These are phyloP conservation scores for Ditula angustiorana DNA, from an alignment of 2,888 invertebrate species.

Conservation along the genomic window DNA sequence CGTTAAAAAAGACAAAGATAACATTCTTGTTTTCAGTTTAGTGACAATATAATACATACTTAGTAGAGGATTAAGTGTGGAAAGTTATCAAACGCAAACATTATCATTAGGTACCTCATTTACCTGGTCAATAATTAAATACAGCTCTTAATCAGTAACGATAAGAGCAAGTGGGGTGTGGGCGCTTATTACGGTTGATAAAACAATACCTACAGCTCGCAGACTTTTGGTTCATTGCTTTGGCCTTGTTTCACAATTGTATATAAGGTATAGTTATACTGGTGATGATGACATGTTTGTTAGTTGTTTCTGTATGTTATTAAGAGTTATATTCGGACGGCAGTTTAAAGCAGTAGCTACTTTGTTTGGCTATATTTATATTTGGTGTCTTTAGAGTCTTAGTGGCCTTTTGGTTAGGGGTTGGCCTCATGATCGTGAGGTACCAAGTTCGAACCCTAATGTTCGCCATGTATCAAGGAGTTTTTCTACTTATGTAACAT, in stretches of 20 bases:
- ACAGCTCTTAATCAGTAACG: conserved; percentile 18
- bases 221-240: conserved; percentile 15
- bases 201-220: conserved; percentile 6
- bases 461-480: too few species aligned
- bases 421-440: too few species aligned
- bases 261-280: not conserved
- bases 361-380: too few species aligned
- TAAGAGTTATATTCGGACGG: too few species aligned
- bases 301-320: not conserved
- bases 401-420: too few species aligned
- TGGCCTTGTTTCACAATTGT: conserved; percentile 17
- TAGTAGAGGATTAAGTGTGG: not conserved
- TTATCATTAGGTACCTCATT: conserved; percentile 2
- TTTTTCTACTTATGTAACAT: too few species aligned
- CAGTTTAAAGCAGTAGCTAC: too few species aligned
- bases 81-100: not conserved
- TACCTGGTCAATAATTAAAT: conserved; percentile 14
- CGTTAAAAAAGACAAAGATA: too few species aligned
- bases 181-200: conserved; percentile 6
- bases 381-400: too few species aligned
- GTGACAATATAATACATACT: not conserved
- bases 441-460: too few species aligned
- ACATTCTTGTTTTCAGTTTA: not conserved
- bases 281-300: not conserved
- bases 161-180: conserved; percentile 15